Evolutionary conservation across 2,888 invertebrate genomes (phyloP), one percentile per base, ranked within the genome.

Genomic region (Plusia festucae): DNA sequence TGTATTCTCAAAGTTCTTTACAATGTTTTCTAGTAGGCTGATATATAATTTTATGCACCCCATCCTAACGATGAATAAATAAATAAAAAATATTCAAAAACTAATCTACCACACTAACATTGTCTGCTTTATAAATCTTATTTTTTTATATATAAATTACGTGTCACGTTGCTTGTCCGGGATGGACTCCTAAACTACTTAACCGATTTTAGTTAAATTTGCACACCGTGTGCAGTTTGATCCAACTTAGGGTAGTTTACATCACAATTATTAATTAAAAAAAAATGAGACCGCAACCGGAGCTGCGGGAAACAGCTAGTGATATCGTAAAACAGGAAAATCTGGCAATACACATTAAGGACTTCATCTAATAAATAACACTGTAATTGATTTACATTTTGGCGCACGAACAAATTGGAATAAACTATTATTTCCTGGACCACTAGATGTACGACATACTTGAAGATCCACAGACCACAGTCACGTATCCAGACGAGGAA

Each of bases 401-500:
- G 68, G 73, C 73, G 52, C 20, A 58, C 51, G 65, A 65, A 71
- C 66, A 75, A 71, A 61, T 49, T 69, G 24, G 54, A 60, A 70
- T 73, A 53, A 58, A 61, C 49, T 44, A 65, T 64, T 70, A 62
- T 60, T 60, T 81, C 62, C 60, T 61, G 30, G 46, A 56, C 34
- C 15, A 34, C 52, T 51, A 46, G 44, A 40, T 16, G 54, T 56
- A 59, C 70, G 65, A 51, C 59, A 30, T 30, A 30, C 9, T 53
- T 60, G 22, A 34, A 62, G 69, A 62, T 63, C n/a, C n/a, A n/a
- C n/a, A 40, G 54, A 58, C 34, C 24, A 40, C 52, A 59, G 49
- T 67, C 72, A 69, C 60, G 65, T 63, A 65, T 68, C 53, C 52
- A 65, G 63, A 74, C 75, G 57, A 78, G 82, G 82, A 83, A 79